Evolutionary conservation across 1,140 invertebrate genomes (phyloP).

Genomic region (Augochlora pura): DNA sequence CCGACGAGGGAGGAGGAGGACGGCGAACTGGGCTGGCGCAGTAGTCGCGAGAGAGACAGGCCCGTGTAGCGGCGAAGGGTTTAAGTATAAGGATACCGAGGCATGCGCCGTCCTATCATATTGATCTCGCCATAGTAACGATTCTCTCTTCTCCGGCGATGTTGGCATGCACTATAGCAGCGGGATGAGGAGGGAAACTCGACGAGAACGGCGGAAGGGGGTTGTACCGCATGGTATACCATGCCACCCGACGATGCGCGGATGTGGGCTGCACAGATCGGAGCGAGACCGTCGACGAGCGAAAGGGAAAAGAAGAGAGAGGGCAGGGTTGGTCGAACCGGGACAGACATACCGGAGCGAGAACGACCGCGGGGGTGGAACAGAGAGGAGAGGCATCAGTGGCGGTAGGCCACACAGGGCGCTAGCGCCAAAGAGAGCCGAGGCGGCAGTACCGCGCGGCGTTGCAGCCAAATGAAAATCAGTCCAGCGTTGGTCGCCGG

Average conservation of each 20-base stretch:
- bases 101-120: conserved; percentile 77
- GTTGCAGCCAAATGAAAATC: conserved; percentile 77
- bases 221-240: conserved; percentile 71
- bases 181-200: conserved; percentile 54
- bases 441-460: conserved; percentile 63
- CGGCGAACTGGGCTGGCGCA: neutral
- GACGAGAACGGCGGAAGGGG: conserved; percentile 57
- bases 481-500: conserved; percentile 78
- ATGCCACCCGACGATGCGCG: conserved; percentile 57
- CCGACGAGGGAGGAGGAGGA: conserved; percentile 2
- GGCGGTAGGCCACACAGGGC: conserved; percentile 55
- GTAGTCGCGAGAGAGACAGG: conserved; percentile 24
- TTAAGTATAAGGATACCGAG: conserved; percentile 69
- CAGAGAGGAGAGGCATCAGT: conserved; percentile 32
- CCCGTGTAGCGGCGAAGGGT: conserved; percentile 56
- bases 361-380: neutral
- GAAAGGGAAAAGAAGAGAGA: conserved; percentile 18
- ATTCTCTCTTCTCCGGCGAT: conserved; percentile 77
- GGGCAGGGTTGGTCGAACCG: neutral
- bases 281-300: conserved; percentile 42
- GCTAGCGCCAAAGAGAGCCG: conserved; percentile 63
- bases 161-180: conserved; percentile 74
- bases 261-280: conserved; percentile 50
- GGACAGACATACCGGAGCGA: neutral
- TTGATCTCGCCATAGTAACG: conserved; percentile 80